Conservation (phyloP, 1,140 invertebrate genomes). For the Drosophila bocqueti region DNA sequence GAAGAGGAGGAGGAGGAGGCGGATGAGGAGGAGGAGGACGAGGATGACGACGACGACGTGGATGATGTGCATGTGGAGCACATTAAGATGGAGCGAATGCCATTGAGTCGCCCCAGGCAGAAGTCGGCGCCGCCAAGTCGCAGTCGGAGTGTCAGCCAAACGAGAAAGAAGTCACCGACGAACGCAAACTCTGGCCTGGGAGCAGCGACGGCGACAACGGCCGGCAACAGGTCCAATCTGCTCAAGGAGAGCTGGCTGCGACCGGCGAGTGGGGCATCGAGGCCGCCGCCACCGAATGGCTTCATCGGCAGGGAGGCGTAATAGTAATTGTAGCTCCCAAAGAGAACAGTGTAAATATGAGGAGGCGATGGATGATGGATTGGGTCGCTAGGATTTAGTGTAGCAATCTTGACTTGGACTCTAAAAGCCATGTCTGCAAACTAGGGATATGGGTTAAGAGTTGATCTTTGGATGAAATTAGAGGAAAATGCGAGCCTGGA, state of each 20-base stretch:
- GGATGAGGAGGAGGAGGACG: conserved; percentile 39
- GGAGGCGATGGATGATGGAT: neutral
- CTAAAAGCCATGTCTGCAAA: conserved; percentile 10
- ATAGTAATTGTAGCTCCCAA: conserved; percentile 23
- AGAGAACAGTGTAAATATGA: conserved; percentile 57
- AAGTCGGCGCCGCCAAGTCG: conserved; percentile 24
- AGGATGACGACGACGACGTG: conserved; percentile 56
- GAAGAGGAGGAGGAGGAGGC: conserved; percentile 33
- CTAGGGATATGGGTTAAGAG: neutral
- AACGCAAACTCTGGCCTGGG: conserved; percentile 22
- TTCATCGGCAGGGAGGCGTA: conserved; percentile 82
- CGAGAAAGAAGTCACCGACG: conserved; percentile 50
- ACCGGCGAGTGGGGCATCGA: conserved; percentile 39
- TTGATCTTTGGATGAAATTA: neutral
- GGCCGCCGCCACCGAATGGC: conserved; percentile 77
- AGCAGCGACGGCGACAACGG: neutral
- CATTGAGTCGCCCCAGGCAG: conserved; percentile 55
- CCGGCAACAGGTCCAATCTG: conserved; percentile 61
- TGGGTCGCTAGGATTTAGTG: neutral
- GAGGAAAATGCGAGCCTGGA: neutral
- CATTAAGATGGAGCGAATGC: conserved; percentile 80
- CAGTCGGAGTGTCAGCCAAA: conserved; percentile 67
- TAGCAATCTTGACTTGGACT: conserved; percentile 50
- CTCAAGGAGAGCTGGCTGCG: conserved; percentile 79
- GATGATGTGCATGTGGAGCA: conserved; percentile 64